Percentiles rank a stretch among this genome's conserved stretches.
Evolutionary conservation across 2,888 invertebrate species (phyloP).

Genomic region (Hirtodrosophila alboralis): DNA sequence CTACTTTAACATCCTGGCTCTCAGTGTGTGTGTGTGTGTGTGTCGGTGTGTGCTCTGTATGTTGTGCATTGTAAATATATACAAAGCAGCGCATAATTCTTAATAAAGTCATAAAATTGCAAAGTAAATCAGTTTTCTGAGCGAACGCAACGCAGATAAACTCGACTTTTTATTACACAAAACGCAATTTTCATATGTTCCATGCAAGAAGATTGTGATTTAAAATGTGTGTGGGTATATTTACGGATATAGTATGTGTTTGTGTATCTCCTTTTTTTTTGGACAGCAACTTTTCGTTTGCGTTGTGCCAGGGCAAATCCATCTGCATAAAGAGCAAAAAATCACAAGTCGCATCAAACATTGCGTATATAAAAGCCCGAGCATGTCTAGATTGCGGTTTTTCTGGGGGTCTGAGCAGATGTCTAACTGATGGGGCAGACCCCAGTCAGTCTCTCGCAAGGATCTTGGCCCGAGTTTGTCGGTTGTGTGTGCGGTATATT

Average conservation of each 20-base stretch:
- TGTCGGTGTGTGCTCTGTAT: slow-evolving; percentile 12
- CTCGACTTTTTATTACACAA: slow-evolving; percentile 66
- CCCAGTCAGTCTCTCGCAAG: slow-evolving; percentile 19
- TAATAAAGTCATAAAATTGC: slow-evolving; percentile 72
- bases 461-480: slow-evolving; percentile 8
- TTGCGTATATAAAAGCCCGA: slow-evolving; percentile 50
- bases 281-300: slow-evolving; percentile 13
- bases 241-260: slow-evolving; percentile 11
- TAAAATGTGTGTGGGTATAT: slow-evolving; percentile 34
- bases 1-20: slow-evolving; percentile 44
- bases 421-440: slow-evolving; percentile 40
- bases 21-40: slow-evolving; percentile 2
- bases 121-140: slow-evolving; percentile 69
- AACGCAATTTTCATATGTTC: slow-evolving; percentile 70
- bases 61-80: slow-evolving; percentile 62
- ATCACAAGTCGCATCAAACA: slow-evolving; percentile 64
- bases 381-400: slow-evolving; percentile 59
- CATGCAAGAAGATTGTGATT: slow-evolving; percentile 61
- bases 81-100: slow-evolving; percentile 71
- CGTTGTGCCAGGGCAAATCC: slow-evolving; percentile 43
- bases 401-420: slow-evolving; percentile 16
- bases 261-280: slow-evolving; percentile 12
- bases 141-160: slow-evolving; percentile 59
- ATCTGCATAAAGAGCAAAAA: slow-evolving; percentile 57
- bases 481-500: slow-evolving; percentile 2